A percentile compares a stretch with the other conserved stretches of the same genome.
These are phyloP conservation scores for Synergus itoensis DNA, from an alignment of 2,888 invertebrate species.

Conservation along the genomic window DNA sequence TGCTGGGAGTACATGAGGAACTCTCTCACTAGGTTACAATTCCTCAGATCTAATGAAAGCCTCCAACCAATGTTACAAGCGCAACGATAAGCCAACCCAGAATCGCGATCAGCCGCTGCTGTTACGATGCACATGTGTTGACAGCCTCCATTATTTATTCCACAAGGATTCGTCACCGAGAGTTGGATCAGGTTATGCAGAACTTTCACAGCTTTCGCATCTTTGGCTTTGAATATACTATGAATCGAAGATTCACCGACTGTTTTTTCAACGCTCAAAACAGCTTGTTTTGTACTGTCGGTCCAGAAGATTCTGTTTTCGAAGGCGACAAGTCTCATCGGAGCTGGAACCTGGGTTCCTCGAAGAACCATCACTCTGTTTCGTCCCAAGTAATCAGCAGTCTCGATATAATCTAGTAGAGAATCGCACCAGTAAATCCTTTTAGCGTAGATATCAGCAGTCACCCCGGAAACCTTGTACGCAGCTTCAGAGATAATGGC, in stretches of 20 bases:
- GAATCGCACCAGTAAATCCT: slow-evolving; percentile 98
- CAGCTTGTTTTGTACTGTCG: slow-evolving; percentile 92
- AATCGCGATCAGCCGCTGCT: slow-evolving; percentile 81
- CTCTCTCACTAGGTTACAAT: slow-evolving; percentile 90
- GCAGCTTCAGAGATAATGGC: slow-evolving; percentile 95
- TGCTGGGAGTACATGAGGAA: slow-evolving; percentile 98
- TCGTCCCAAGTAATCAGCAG: slow-evolving; percentile 94
- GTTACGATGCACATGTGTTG: slow-evolving; percentile 97
- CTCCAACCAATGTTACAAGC: slow-evolving; percentile 94
- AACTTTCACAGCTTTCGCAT: slow-evolving; percentile 91
- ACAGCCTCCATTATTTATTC: slow-evolving; percentile 92
- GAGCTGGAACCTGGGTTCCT: slow-evolving; percentile 92
- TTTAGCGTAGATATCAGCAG: slow-evolving; percentile 93
- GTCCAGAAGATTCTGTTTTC: slow-evolving; percentile 95
- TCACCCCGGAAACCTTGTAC: slow-evolving; percentile 94
- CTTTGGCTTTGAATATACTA: slow-evolving; percentile 88
- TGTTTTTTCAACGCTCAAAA: slow-evolving; percentile 92
- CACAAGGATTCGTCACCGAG: slow-evolving; percentile 88
- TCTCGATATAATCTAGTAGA: slow-evolving; percentile 95
- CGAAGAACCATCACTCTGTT: slow-evolving; percentile 89
- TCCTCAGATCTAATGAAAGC: slow-evolving; percentile 85
- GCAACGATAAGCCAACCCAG: slow-evolving; percentile 91
- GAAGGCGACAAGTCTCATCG: slow-evolving; percentile 89
- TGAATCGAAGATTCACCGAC: slow-evolving; percentile 89
- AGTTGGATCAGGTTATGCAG: slow-evolving; percentile 89